Conservation (phyloP, 2,888 invertebrate species). For the Acanthosoma haemorrhoidale region DNA sequence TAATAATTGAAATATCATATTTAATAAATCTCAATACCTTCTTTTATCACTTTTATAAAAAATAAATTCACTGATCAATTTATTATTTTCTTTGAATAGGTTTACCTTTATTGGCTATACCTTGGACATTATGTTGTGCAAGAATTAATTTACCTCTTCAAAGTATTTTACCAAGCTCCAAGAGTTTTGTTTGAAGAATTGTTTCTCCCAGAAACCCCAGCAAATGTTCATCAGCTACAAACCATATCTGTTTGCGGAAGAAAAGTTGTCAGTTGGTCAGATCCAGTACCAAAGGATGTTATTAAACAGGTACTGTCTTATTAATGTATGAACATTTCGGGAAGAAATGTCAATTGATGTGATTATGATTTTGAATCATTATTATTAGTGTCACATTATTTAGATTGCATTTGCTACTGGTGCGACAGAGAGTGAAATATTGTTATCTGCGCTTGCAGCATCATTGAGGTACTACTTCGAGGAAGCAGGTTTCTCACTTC, state of each 20-base stretch:
- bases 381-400: background rate
- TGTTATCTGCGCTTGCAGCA: slow-evolving; percentile 57
- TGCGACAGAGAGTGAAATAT: slow-evolving; percentile 57
- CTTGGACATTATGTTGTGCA: slow-evolving; percentile 39
- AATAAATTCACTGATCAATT: slow-evolving; percentile 33
- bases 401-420: slow-evolving; percentile 55
- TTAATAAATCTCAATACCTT: background rate
- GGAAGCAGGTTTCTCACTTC: slow-evolving; percentile 47
- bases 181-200: slow-evolving; percentile 55
- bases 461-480: slow-evolving; percentile 59
- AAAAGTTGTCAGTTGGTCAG: slow-evolving; percentile 64
- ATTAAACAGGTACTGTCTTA: slow-evolving; percentile 46
- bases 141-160: slow-evolving; percentile 40
- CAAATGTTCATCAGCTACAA: slow-evolving; percentile 51
- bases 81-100: slow-evolving; percentile 23
- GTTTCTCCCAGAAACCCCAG: slow-evolving; percentile 49
- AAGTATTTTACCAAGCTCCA: slow-evolving; percentile 50
- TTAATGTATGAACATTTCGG: no score
- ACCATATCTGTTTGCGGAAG: slow-evolving; percentile 64
- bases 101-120: slow-evolving; percentile 41
- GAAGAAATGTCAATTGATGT: no score
- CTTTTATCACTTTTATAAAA: no score
- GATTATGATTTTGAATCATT: background rate
- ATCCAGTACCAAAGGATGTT: slow-evolving; percentile 55
- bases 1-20: background rate